Evolutionary conservation across 2,113 vertebrate species (phyloP).

Genomic region (Casuarius casuarius): DNA sequence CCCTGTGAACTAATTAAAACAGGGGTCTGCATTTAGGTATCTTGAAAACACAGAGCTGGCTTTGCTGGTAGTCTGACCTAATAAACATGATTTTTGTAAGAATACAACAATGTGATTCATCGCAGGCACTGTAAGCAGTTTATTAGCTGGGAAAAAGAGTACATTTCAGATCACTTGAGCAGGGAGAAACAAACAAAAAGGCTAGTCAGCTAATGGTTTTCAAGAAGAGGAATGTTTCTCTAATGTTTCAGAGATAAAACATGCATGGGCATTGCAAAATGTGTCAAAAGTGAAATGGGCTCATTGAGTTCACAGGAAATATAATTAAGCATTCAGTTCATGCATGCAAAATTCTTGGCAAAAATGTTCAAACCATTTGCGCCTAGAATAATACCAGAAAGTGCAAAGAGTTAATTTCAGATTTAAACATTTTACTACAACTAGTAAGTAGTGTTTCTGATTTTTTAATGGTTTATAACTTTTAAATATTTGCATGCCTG

Average conservation of each 20-base stretch:
- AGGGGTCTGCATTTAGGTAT: background rate
- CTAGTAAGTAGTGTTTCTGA: background rate
- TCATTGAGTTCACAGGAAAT: background rate
- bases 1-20: background rate
- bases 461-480: background rate
- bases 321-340: background rate
- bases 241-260: background rate
- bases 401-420: background rate
- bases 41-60: background rate
- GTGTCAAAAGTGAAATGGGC: background rate
- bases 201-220: background rate
- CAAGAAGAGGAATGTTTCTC: background rate
- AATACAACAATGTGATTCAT: background rate
- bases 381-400: background rate
- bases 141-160: background rate
- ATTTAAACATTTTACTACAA: background rate
- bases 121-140: background rate
- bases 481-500: background rate
- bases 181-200: slow-evolving; percentile 54
- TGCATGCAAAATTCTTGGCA: background rate
- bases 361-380: background rate
- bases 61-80: background rate
- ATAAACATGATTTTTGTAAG: background rate
- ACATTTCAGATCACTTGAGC: background rate
- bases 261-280: background rate